A percentile compares a stretch with the other conserved stretches of the same genome.
phyloP scores from a whole-genome alignment of 2,113 vertebrate species.

The Laterallus jamaicensis region DNA sequence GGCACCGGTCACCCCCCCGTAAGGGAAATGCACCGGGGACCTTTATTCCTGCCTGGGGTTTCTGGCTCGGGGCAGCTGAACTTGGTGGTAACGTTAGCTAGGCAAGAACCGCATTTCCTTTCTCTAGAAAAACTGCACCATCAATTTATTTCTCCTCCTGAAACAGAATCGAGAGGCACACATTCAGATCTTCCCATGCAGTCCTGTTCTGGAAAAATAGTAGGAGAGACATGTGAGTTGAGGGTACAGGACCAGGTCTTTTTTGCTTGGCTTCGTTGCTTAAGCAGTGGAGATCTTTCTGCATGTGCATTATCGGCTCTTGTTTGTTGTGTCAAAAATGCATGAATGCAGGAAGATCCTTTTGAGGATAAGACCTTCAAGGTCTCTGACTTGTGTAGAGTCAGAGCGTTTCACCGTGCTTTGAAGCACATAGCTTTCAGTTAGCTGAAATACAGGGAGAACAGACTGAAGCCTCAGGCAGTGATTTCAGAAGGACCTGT shows the following conservation, averaged over 20 bases:
- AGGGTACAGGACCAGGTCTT: background rate
- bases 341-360: background rate
- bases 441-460: background rate
- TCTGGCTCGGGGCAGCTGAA: background rate
- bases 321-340: background rate
- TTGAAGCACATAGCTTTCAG: background rate
- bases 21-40: background rate
- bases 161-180: background rate
- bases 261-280: background rate
- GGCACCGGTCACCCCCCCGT: background rate
- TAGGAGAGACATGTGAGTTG: background rate
- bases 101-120: background rate
- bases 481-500: background rate
- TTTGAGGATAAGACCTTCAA: background rate
- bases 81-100: background rate
- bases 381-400: background rate
- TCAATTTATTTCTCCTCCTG: background rate
- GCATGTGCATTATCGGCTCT: rapidly evolving
- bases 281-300: background rate
- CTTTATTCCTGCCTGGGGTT: background rate
- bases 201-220: background rate
- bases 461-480: background rate
- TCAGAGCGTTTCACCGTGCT: background rate
- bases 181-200: background rate
- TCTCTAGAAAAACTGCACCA: background rate